Evolutionary conservation across 2,888 invertebrate genomes (phyloP).

Genomic region (Scrobipalpa costella): DNA sequence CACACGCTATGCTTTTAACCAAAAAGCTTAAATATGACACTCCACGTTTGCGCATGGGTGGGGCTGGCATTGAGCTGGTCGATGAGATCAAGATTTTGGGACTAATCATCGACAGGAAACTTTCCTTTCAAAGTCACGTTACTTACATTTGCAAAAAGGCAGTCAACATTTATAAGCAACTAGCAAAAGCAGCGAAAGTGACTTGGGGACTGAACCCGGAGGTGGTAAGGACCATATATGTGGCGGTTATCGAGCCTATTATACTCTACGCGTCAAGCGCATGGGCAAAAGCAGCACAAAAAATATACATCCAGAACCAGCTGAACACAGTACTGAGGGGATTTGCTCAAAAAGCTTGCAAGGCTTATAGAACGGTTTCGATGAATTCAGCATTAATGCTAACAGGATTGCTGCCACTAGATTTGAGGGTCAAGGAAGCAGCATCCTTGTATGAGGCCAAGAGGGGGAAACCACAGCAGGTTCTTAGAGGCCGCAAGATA

Average conservation of each 20-base stretch:
- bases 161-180: not conserved
- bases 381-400: slow-evolving; percentile 28
- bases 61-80: not conserved
- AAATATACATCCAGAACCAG: not conserved
- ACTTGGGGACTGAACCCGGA: slow-evolving; percentile 1
- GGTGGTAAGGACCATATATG: not conserved
- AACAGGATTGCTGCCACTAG: slow-evolving; percentile 27
- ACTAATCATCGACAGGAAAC: not conserved
- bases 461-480: slow-evolving; percentile 25
- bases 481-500: slow-evolving; percentile 30
- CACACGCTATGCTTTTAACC: too few relatives aligned
- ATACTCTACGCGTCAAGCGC: not conserved
- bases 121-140: not conserved
- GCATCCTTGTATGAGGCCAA: slow-evolving; percentile 33
- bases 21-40: too few relatives aligned
- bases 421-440: slow-evolving; percentile 26
- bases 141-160: not conserved
- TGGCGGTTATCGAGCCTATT: not conserved
- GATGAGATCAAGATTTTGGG: not conserved
- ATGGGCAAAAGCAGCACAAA: not conserved
- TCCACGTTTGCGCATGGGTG: not conserved
- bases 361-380: slow-evolving; percentile 31
- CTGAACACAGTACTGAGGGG: too few relatives aligned
- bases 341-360: not conserved
- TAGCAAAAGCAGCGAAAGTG: not conserved